Conservation (phyloP, 2,797 vertebrate species). For the Petrocephalus sullivani region DNA sequence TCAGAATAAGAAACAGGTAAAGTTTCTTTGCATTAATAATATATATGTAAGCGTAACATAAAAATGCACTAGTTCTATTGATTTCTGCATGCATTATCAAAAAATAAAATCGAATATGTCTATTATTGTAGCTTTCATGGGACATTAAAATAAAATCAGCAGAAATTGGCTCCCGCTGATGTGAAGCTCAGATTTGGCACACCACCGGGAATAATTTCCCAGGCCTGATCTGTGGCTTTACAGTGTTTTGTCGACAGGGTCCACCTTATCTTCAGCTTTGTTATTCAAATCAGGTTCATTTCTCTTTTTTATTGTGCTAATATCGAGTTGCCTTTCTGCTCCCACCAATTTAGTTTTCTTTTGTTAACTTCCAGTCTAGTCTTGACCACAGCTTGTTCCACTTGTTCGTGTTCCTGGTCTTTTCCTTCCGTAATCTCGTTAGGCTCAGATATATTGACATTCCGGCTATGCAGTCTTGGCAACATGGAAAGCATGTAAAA, state of each 20-base stretch:
- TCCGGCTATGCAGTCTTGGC: not conserved
- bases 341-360: not conserved
- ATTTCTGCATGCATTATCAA: not conserved
- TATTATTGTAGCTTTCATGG: not conserved
- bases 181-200: not conserved
- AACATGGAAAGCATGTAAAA: not conserved
- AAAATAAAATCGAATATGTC: not conserved
- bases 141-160: not conserved
- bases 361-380: not conserved
- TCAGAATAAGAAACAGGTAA: not conserved
- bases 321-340: not conserved
- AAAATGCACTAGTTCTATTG: not conserved
- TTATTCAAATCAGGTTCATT: not conserved
- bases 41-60: not conserved
- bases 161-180: not conserved
- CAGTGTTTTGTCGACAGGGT: not conserved
- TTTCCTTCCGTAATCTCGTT: not conserved
- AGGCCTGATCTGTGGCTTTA: not conserved
- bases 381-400: not conserved
- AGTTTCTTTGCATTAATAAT: not conserved
- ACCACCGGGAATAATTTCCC: not conserved
- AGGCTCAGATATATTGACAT: not conserved
- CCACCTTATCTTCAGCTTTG: not conserved
- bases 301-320: not conserved
- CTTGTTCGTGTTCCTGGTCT: not conserved